Percentiles rank a stretch among this genome's conserved stretches.
These are phyloP conservation scores for Cyclura pinguis DNA, from an alignment of 2,797 vertebrate genomes.

Conservation along the genomic window DNA sequence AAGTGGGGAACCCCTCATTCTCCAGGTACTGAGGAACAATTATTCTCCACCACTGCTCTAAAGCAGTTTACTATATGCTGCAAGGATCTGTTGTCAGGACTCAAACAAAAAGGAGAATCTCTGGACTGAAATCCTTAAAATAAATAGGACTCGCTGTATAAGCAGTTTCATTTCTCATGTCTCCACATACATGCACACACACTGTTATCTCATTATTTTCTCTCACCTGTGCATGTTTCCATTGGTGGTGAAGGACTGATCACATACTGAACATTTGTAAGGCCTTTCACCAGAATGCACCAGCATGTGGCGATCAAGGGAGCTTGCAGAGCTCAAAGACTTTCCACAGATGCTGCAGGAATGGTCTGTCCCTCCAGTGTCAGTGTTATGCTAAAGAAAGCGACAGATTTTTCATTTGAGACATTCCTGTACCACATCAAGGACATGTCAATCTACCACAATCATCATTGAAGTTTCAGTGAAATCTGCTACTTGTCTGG, in stretches of 20 bases:
- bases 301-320: constrained; percentile 97
- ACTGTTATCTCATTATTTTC: background rate
- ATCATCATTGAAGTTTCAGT: background rate
- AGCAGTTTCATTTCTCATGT: background rate
- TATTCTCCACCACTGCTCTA: background rate
- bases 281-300: constrained; percentile 97
- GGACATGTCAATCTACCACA: constrained; percentile 43
- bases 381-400: constrained; percentile 90
- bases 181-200: background rate
- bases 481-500: background rate
- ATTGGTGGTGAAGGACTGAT: constrained; percentile 97
- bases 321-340: constrained; percentile 96
- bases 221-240: constrained; percentile 98
- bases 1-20: background rate
- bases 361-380: constrained; percentile 92
- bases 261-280: constrained; percentile 91
- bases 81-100: background rate
- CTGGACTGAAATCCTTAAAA: background rate
- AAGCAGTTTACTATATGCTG: background rate
- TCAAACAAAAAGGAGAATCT: background rate
- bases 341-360: constrained; percentile 98
- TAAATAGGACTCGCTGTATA: background rate
- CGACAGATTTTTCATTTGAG: constrained; percentile 63
- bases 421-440: constrained; percentile 41
- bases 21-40: background rate